Evolutionary conservation across 1,140 invertebrate species (phyloP), one percentile per base, ranked within the genome.

Genomic region (Stenopsyche tienmushanensis): DNA sequence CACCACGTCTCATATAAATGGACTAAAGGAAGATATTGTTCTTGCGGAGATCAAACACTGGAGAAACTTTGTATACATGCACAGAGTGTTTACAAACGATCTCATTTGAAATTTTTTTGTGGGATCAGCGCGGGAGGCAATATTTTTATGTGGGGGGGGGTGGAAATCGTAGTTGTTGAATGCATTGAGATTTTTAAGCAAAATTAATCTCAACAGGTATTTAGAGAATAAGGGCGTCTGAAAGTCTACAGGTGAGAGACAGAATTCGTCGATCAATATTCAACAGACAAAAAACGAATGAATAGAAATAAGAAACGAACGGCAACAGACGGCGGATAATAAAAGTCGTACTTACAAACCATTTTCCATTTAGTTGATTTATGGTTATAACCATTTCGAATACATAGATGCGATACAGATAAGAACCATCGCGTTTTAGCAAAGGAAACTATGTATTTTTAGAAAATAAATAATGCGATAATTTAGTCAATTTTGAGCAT

Each of bases 261-360:
- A 39, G 34, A 39, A 39, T n/a, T 8, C 7, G n/a, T n/a, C 44
- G 44, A 47, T 47, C 44, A 47, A 47, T 47, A 47, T 47, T 47
- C 44, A 47, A 47, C 44, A 47, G 44, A 47, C 44, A 15, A 13
- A 13, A 47, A 20, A 47, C 44, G 44, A 47, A 5, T 13, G 29
- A 34, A 34, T 34, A 34, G 29, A 47, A 47, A 47, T 15, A 47
- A 47, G 44, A 47, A 13, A 47, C 3, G 10, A 47, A 47, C 7
- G 44, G 18, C 5, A 47, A 20, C 17, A 47, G 18, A 47, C 44
- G 44, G 17, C 8, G 44, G 18, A 47, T 47, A 47, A 47, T 47
- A 34, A 47, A 47, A 47, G 44, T 47, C 18, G 10, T 47, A 8
- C 8, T 7, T 15, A 15, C 17, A 47, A 18, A 7, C 8, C 44